A percentile compares a stretch with the other conserved stretches of the same genome.
These are phyloP conservation scores for Chymomyza amoena DNA, from an alignment of 2,888 invertebrate genomes.

Conservation along the genomic window DNA sequence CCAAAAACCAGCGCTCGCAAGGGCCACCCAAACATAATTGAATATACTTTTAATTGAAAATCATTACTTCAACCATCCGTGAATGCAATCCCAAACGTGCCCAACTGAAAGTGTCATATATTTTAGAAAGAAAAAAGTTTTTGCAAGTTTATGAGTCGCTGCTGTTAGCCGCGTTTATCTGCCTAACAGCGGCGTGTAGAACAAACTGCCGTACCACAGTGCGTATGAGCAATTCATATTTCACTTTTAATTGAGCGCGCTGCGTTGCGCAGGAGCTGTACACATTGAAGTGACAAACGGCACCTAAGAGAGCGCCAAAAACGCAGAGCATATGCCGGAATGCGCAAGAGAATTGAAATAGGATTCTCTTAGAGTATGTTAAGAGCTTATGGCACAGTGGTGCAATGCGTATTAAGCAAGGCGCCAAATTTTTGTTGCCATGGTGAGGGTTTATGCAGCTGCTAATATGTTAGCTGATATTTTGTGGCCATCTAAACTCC, in stretches of 20 bases:
- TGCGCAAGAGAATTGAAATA: not conserved
- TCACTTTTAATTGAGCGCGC: slow-evolving; percentile 44
- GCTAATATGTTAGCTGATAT: no score
- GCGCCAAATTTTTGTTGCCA: not conserved
- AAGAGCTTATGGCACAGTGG: slow-evolving; percentile 14
- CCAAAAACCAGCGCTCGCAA: not conserved
- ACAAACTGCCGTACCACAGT: slow-evolving; percentile 15
- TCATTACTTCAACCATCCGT: not conserved
- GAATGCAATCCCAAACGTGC: slow-evolving; percentile 1
- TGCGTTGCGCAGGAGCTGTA: slow-evolving; percentile 61
- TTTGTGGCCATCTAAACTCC: no score
- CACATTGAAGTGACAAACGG: slow-evolving; percentile 39
- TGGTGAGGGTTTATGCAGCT: no score
- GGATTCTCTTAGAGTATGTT: not conserved
- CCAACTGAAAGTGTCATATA: slow-evolving; percentile 20
- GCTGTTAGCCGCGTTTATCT: not conserved
- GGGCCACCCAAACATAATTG: slow-evolving; percentile 2
- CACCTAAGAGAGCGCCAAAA: slow-evolving; percentile 35
- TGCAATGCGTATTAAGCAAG: not conserved
- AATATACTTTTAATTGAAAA: slow-evolving; percentile 27
- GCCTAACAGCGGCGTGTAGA: not conserved
- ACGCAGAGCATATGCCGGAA: slow-evolving; percentile 31
- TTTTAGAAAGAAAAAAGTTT: slow-evolving; percentile 16
- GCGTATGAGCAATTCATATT: slow-evolving; percentile 50
- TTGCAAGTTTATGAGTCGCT: slow-evolving; percentile 19